Conservation (phyloP, 2,888 invertebrate species). For the Andrena flavipes region DNA sequence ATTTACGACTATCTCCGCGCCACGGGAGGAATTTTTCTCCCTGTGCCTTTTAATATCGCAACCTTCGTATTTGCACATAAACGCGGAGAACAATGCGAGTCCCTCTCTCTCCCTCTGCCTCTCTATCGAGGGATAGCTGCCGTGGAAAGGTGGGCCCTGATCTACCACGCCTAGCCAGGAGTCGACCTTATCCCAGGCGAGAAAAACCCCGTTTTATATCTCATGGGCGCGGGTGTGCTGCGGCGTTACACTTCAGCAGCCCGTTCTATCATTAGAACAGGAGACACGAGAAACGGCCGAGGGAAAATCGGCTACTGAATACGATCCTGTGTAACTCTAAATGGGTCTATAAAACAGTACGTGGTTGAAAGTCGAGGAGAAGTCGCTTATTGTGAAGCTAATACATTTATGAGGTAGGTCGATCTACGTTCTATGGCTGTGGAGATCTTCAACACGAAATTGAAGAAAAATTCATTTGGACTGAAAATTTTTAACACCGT, state of each 20-base stretch:
- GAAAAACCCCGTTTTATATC: constrained; percentile 49
- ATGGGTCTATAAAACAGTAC: not conserved
- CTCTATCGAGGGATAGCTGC: constrained; percentile 39
- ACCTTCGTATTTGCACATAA: constrained; percentile 53
- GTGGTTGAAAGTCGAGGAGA: not conserved
- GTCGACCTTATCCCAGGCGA: constrained; percentile 56
- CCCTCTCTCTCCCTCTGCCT: not conserved
- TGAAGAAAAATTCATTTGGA: too few species aligned
- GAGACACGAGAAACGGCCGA: not conserved
- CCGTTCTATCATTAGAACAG: not conserved
- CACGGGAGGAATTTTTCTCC: constrained; percentile 15
- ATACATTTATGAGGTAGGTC: too few species aligned
- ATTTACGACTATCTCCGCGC: constrained; percentile 44
- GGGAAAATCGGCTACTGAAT: not conserved
- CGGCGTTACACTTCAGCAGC: constrained; percentile 18
- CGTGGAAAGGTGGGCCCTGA: constrained; percentile 54
- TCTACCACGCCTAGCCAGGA: constrained; percentile 67
- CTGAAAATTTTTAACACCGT: too few species aligned
- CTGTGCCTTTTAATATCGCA: constrained; percentile 44
- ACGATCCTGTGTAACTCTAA: not conserved
- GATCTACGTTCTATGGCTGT: too few species aligned
- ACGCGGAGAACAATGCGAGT: constrained; percentile 57
- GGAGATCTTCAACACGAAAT: too few species aligned
- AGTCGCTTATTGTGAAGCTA: not conserved
- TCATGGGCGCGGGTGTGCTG: constrained; percentile 34